Conservation (phyloP, 1,140 invertebrate genomes). For the Diorhabda sublineata region DNA sequence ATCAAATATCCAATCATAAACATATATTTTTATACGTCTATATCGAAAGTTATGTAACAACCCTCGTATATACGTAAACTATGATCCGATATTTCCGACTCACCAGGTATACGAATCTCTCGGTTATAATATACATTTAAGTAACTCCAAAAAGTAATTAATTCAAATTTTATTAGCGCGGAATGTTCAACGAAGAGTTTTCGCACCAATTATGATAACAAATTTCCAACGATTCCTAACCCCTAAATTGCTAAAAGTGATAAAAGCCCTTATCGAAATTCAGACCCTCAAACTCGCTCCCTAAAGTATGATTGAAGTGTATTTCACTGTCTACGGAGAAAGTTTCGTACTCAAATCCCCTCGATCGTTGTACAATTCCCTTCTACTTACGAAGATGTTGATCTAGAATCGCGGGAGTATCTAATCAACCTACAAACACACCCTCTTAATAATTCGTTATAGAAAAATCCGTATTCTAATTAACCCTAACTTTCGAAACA, state of each 20-base stretch:
- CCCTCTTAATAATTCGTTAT: background rate
- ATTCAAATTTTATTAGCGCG: background rate
- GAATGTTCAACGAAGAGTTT: background rate
- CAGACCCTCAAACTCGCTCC: background rate
- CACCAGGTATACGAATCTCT: too few species aligned
- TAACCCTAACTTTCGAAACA: too few species aligned
- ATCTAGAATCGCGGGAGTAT: background rate
- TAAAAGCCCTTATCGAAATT: background rate
- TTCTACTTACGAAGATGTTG: background rate
- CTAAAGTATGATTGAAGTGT: slow-evolving; percentile 2
- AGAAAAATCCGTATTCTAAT: too few species aligned
- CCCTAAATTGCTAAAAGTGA: background rate
- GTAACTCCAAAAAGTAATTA: background rate
- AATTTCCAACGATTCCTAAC: background rate
- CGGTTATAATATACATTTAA: background rate
- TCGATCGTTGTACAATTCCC: background rate
- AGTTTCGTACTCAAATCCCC: background rate
- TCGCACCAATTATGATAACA: background rate
- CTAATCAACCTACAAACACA: background rate
- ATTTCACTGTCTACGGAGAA: background rate
- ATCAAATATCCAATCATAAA: too few species aligned
- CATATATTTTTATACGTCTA: too few species aligned
- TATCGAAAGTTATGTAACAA: too few species aligned
- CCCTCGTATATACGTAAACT: too few species aligned
- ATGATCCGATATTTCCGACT: background rate